Base-by-base conservation (phyloP, 2,888 invertebrate species). In the Fragum whitleyi region DNA sequence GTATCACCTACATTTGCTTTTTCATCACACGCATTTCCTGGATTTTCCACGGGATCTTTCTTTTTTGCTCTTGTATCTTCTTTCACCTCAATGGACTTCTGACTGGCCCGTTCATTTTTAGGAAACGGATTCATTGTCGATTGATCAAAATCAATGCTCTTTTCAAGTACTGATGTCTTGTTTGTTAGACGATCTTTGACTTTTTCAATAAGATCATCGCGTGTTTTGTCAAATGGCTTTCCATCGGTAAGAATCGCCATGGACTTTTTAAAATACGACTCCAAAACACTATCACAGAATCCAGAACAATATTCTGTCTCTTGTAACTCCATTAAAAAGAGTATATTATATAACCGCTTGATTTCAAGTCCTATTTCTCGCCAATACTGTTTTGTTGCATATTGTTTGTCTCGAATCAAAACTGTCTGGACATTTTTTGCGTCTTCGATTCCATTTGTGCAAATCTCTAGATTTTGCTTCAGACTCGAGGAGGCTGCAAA, bases 321-420 rank as follows among this genome's bases (percentile, higher is more conserved):
- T 29, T 69, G 11, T 1, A 26, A 42, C 47, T n/a, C 9, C 29
- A n/a, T 69, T 21, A 53, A 2, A 28, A 32, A 21, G 9, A 2
- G 19, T n/a, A 53, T 11, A 21, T 29, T 19, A 21, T 14, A 28
- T 9, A 74, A n/a, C n/a, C 73, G 28, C 23, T 53, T 51, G 11
- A 74, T 51, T 29, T 74, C 73, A 16, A 62, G n/a, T 51, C 26
- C 51, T n/a, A 74, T 21, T 19, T 74, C 73, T 6, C 28, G n/a
- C 73, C 73, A 74, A n/a, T 62, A 74, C n/a, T 74, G 73, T 16
- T 62, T 62, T 19, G 62, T 32, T 14, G n/a, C 62, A 29, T 21
- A 65, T 29, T 62, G 62, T n/a, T 39, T 47, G 5, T 74, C 32
- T n/a, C 14, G 47, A 26, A 62, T 29, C 19, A 74, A 16, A 32